These are phyloP conservation scores for Ciconia boyciana DNA, from an alignment of 2,113 vertebrate species.

Conservation along the genomic window DNA sequence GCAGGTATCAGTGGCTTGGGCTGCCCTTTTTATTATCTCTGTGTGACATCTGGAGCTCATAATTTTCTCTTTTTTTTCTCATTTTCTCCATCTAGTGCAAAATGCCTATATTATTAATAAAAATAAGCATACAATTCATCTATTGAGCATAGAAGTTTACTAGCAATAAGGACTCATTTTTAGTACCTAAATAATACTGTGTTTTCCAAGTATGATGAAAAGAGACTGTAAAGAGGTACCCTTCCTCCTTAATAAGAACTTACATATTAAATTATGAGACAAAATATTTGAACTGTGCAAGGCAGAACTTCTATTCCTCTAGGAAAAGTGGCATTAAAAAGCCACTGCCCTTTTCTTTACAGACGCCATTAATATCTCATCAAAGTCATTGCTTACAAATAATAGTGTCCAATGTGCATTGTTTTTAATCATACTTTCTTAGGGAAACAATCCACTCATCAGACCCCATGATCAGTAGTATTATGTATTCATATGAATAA, in stretches of 20 bases:
- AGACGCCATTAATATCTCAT: not conserved
- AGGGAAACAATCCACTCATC: not conserved
- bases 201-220: not conserved
- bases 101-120: not conserved
- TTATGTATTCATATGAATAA: not conserved
- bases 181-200: not conserved
- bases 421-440: not conserved
- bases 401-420: not conserved
- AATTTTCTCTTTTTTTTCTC: not conserved
- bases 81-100: not conserved
- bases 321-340: not conserved
- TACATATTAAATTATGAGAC: not conserved
- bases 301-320: not conserved
- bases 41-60: not conserved
- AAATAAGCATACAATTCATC: not conserved
- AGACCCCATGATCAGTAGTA: not conserved
- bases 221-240: not conserved
- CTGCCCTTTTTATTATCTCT: not conserved
- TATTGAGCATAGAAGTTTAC: not conserved
- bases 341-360: not conserved
- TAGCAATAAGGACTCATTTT: not conserved
- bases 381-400: not conserved
- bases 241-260: not conserved
- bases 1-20: not conserved
- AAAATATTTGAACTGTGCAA: not conserved